These are phyloP conservation scores for Neosalanx taihuensis DNA, from an alignment of 2,797 vertebrate species.

Conservation along the genomic window DNA sequence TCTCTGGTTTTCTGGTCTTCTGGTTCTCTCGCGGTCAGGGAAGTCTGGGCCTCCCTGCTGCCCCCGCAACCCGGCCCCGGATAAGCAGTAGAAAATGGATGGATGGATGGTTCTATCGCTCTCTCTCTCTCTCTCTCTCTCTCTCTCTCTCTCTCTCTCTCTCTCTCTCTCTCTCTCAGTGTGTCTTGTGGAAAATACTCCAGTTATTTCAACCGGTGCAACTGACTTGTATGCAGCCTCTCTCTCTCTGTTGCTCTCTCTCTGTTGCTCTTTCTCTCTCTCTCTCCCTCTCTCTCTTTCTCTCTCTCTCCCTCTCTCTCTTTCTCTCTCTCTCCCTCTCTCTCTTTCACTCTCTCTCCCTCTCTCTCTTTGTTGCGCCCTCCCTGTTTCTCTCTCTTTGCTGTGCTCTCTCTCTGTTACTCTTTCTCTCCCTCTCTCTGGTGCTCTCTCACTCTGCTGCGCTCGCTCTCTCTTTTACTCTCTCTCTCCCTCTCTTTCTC, in stretches of 20 bases:
- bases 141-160: slow-evolving; percentile 26
- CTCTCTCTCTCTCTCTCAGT: slow-evolving; percentile 21
- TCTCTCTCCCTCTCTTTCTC: no score
- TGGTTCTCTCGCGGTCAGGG: not conserved
- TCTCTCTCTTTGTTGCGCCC: not conserved
- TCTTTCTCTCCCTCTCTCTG: no score
- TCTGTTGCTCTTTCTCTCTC: no score
- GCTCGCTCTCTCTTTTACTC: not conserved
- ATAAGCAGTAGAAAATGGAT: no score
- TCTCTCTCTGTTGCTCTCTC: no score
- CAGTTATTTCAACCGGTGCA: slow-evolving; percentile 62
- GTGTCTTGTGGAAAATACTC: slow-evolving; percentile 61
- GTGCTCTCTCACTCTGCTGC: no score
- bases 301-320: slow-evolving; percentile 37
- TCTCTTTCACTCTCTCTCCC: not conserved
- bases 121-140: slow-evolving; percentile 25
- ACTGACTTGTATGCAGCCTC: no score
- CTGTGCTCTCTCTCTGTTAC: not conserved
- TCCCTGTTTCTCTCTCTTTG: no score
- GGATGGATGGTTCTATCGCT: slow-evolving; percentile 6
- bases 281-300: slow-evolving; percentile 47
- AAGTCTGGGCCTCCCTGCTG: no score
- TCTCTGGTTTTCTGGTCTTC: slow-evolving; percentile 38
- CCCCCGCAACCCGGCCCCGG: no score
- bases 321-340: slow-evolving; percentile 27